Conservation (phyloP, 2,113 vertebrate genomes). For the Microcebus jonahi region DNA sequence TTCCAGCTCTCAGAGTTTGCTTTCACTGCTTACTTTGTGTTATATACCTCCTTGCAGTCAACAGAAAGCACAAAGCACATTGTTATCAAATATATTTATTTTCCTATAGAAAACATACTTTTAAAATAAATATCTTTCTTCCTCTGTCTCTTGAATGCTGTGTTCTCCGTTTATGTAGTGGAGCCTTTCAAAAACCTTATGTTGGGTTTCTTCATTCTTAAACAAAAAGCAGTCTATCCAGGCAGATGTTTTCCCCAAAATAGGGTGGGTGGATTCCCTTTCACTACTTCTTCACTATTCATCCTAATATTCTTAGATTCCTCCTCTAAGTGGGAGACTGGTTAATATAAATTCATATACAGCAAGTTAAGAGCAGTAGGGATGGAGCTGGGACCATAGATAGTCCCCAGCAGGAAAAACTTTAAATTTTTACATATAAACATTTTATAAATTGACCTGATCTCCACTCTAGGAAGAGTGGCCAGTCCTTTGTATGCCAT, state of each 20-base stretch:
- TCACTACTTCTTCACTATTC: not conserved
- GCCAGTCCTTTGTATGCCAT: not conserved
- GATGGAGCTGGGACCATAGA: not conserved
- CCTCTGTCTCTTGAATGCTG: constrained; percentile 39
- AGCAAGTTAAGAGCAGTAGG: not conserved
- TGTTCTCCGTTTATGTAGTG: constrained; percentile 14
- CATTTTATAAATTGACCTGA: not conserved
- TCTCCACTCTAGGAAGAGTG: not conserved
- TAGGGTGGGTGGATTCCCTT: not conserved
- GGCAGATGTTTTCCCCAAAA: not conserved
- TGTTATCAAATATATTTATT: constrained; percentile 16
- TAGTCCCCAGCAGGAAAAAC: not conserved
- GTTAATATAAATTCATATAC: constrained; percentile 17
- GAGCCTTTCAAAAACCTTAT: constrained; percentile 10
- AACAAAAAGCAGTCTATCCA: constrained; percentile 38
- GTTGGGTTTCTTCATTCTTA: constrained; percentile 26
- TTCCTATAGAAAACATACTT: constrained; percentile 51
- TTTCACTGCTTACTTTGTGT: constrained; percentile 40
- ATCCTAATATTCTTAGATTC: not conserved
- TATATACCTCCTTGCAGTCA: constrained; percentile 21
- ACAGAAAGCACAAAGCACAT: constrained; percentile 33
- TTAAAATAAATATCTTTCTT: constrained; percentile 40
- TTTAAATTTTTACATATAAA: constrained; percentile 7
- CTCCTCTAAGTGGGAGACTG: not conserved
- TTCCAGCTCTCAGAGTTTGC: constrained; percentile 40